A percentile compares a stretch with the other conserved stretches of the same genome.
Conservation (phyloP, 2,888 invertebrate species). For the Polia nebulosa region DNA sequence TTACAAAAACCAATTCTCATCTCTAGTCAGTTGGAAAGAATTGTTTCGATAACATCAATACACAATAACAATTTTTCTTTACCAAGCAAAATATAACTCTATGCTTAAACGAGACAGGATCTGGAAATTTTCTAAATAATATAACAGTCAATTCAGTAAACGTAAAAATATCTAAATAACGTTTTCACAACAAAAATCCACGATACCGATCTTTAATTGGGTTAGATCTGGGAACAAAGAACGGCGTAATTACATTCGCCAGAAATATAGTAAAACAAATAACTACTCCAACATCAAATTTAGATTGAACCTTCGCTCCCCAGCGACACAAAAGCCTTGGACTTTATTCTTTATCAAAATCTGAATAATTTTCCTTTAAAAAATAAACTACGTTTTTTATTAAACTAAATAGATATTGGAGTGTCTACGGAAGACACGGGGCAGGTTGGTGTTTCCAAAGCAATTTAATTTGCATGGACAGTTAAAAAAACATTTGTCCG, state of each 20-base stretch:
- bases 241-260: conserved; percentile 64
- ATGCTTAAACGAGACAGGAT: background rate
- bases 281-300: conserved; percentile 76
- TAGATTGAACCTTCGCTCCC: conserved; percentile 76
- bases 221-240: conserved; percentile 61
- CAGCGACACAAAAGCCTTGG: conserved; percentile 71
- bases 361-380: conserved; percentile 74
- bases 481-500: conserved; percentile 53
- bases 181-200: conserved; percentile 53
- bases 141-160: conserved; percentile 29
- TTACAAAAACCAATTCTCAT: background rate
- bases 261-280: conserved; percentile 71
- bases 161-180: conserved; percentile 49
- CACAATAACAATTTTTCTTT: background rate
- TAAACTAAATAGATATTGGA: conserved; percentile 66
- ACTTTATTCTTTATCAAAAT: conserved; percentile 79
- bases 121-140: conserved; percentile 16
- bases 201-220: conserved; percentile 63
- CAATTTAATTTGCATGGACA: conserved; percentile 52
- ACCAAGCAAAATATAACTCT: conserved; percentile 2
- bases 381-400: conserved; percentile 66
- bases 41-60: background rate
- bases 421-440: conserved; percentile 62
- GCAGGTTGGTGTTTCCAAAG: conserved; percentile 40
- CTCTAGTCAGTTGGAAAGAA: background rate